These are phyloP conservation scores for Zoanthus sansibaricus DNA, from an alignment of 92 coral and sea anemone genomes.

Conservation along the genomic window DNA sequence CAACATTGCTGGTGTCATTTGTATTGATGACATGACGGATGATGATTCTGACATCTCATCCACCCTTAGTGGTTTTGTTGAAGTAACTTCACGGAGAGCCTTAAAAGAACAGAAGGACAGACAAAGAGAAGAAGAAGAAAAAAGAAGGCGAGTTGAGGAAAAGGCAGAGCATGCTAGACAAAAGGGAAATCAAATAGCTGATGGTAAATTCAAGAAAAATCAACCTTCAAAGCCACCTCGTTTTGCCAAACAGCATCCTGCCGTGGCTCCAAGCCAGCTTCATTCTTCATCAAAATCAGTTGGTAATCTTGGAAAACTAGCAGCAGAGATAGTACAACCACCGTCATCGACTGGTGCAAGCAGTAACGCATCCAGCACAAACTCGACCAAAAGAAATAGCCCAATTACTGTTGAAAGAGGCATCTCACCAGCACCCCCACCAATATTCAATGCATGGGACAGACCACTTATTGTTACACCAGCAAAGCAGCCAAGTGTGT, in stretches of 20 bases:
- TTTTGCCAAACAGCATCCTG: conserved; percentile 85
- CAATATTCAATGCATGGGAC: conserved; percentile 97
- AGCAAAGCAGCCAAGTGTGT: conserved; percentile 82
- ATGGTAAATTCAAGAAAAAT: conserved; percentile 70
- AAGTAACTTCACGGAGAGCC: conserved; percentile 94
- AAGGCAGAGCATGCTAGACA: conserved; percentile 67
- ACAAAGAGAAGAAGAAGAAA: conserved; percentile 96
- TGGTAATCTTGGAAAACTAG: conserved; percentile 68
- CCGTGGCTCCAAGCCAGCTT: conserved; percentile 56
- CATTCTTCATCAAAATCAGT: conserved; percentile 62
- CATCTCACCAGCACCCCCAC: conserved; percentile 86
- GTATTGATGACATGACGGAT: conserved; percentile 95
- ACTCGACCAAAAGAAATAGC: conserved; percentile 87
- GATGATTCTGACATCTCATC: conserved; percentile 95
- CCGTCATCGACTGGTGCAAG: conserved; percentile 61
- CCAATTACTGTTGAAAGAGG: conserved; percentile 92
- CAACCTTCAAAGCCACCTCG: conserved; percentile 91
- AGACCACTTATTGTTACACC: conserved; percentile 94
- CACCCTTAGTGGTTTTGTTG: conserved; percentile 96
- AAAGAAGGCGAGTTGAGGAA: conserved; percentile 79
- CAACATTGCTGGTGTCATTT: conserved; percentile 95
- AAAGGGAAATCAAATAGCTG: conserved; percentile 64
- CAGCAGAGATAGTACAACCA: conserved; percentile 69
- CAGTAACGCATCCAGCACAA: conserved; percentile 87
- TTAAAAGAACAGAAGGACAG: conserved; percentile 95